Conservation (phyloP, 1,140 invertebrate genomes). For the Zaprionus ghesquierei region DNA sequence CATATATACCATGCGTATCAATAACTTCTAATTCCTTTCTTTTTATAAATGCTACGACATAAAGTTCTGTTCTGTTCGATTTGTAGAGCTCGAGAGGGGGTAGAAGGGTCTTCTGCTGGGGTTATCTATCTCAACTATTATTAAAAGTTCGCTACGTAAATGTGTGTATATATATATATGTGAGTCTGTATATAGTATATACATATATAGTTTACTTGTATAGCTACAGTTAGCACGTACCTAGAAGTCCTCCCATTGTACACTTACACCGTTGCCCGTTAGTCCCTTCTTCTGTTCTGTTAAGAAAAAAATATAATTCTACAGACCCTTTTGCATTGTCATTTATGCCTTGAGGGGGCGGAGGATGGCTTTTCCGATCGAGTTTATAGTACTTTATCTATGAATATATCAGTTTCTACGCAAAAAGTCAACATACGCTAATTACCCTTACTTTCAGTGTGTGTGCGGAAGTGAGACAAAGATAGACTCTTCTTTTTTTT, state of each 20-base stretch:
- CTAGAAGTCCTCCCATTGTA: slow-evolving; percentile 11
- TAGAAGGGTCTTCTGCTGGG: not conserved
- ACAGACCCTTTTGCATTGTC: not conserved
- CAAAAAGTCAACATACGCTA: slow-evolving; percentile 37
- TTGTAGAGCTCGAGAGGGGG: slow-evolving; percentile 5
- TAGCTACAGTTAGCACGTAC: slow-evolving; percentile 21
- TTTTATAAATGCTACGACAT: slow-evolving; percentile 70
- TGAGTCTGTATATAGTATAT: slow-evolving; percentile 5
- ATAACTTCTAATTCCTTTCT: slow-evolving; percentile 39
- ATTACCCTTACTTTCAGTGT: slow-evolving; percentile 34
- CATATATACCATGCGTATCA: slow-evolving; percentile 21
- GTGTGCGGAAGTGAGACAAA: not conserved
- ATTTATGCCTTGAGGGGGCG: not conserved
- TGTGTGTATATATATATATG: slow-evolving; percentile 8
- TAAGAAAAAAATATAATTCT: slow-evolving; percentile 45
- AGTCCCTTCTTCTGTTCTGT: not conserved
- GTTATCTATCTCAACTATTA: not conserved
- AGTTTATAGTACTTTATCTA: not conserved
- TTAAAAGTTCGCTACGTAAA: slow-evolving; percentile 5
- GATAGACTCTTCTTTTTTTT: not conserved
- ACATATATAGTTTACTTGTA: not conserved
- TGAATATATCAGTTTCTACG: slow-evolving; percentile 11
- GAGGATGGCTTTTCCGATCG: not conserved
- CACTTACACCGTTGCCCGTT: slow-evolving; percentile 30
- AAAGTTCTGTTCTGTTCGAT: slow-evolving; percentile 48